Base-by-base conservation (phyloP, 2,888 invertebrate genomes). In the Clitarchus hookeri region DNA sequence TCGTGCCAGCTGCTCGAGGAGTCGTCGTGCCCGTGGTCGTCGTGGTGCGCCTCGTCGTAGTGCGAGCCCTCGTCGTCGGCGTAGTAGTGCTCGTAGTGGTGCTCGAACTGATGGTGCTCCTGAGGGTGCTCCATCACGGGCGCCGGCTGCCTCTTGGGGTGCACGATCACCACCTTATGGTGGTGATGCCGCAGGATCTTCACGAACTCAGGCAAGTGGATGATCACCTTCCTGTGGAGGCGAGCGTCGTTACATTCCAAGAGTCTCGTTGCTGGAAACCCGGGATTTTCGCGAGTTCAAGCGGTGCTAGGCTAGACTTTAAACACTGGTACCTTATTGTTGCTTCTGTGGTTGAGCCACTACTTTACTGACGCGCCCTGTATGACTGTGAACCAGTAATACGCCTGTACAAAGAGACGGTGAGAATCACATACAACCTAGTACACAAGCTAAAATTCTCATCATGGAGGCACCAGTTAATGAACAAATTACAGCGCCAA, bases 221-320 rank as follows among this genome's bases (percentile, higher is more conserved):
- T 26, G 82, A 82, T 27, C 44, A 82, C 44, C 82, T 82, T 82
- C 82, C 82, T 82, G 82, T 19, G n/a, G n/a, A 19, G 65, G 48
- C 4, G 4, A 36, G 36, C 36, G 4, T 36, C 2, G 36, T 36
- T 36, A 36, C 36, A 36, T 36, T 36, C 4, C 36, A 36, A n/a
- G 36, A 36, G 36, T 36, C 36, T 36, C 36, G 4, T 36, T 36
- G 36, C 36, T 36, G 36, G 36, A 36, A 36, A 36, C 36, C 36
- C 36, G 36, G 36, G 36, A 36, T 36, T 36, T 36, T 36, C 36
- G 36, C 36, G 1, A 36, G 36, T 36, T 36, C 36, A 36, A 36
- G 36, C 36, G 4, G 36, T 36, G 36, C 1, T 4, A 36, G 36
- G 2, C 36, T 4, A 65, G 6, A 1, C n/a, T n/a, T n/a, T n/a